These are phyloP conservation scores for Ceratina japonica DNA, from an alignment of 1,140 invertebrate species.

Conservation along the genomic window DNA sequence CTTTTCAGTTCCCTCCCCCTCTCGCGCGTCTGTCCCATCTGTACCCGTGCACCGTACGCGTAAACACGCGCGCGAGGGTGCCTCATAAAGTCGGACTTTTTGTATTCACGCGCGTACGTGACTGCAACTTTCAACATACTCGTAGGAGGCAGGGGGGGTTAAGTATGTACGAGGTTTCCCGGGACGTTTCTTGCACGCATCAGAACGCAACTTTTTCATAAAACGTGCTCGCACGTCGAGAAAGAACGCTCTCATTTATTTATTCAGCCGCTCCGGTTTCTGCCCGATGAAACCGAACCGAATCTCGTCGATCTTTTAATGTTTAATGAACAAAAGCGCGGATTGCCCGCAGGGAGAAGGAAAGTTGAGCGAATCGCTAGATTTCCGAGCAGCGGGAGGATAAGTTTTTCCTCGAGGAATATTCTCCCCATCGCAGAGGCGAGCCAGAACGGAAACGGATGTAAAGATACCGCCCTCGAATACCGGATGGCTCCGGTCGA, in stretches of 20 bases:
- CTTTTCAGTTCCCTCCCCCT: neutral
- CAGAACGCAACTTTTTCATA: constrained; percentile 37
- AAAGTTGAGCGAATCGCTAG: neutral
- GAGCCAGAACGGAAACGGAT: constrained; percentile 15
- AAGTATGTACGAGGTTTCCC: constrained; percentile 58
- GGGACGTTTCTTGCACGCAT: constrained; percentile 33
- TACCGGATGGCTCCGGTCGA: neutral
- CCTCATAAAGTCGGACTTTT: constrained; percentile 53
- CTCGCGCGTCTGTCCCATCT: neutral
- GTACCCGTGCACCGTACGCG: constrained; percentile 1
- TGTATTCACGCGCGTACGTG: constrained; percentile 54
- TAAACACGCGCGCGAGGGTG: constrained; percentile 3
- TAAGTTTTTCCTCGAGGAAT: neutral
- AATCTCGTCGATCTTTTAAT: constrained; percentile 1
- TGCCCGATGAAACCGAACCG: constrained; percentile 8
- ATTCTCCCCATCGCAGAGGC: neutral
- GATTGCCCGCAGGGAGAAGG: neutral
- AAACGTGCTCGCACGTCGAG: neutral
- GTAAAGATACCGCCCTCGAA: neutral
- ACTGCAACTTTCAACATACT: constrained; percentile 54
- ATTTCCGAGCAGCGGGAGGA: neutral
- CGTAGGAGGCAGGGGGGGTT: constrained; percentile 4
- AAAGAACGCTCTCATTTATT: constrained; percentile 34
- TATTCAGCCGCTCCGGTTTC: neutral
- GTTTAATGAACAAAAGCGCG: constrained; percentile 34